phyloP scores from a whole-genome alignment of 2,888 invertebrate species.

The Muschampia plurimacula region DNA sequence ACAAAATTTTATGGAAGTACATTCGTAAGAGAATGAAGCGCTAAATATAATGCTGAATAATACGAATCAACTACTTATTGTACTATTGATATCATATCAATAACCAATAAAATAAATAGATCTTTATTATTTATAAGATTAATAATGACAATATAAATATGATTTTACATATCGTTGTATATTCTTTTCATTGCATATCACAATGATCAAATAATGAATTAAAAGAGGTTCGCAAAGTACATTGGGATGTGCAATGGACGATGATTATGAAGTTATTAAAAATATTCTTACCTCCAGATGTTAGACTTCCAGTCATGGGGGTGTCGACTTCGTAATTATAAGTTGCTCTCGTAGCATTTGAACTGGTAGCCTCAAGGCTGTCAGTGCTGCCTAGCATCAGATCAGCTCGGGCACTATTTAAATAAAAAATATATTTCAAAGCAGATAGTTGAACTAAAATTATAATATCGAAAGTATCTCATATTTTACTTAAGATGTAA shows the following conservation, averaged over 20 bases:
- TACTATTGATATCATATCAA: no score
- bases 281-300: conserved; percentile 85
- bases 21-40: neutral
- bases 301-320: conserved; percentile 94
- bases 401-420: conserved; percentile 75
- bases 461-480: no score
- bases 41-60: neutral
- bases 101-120: no score
- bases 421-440: conserved; percentile 4
- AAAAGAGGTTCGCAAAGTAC: neutral
- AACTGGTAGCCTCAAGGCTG: conserved; percentile 91
- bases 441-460: no score
- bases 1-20: neutral
- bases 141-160: neutral
- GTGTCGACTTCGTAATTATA: conserved; percentile 94
- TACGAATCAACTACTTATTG: neutral
- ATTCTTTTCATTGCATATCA: neutral
- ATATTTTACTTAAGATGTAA: neutral
- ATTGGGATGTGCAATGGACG: neutral
- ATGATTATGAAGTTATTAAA: neutral
- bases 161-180: neutral
- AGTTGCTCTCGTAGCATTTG: conserved; percentile 92
- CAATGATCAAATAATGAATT: neutral
- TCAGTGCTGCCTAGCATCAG: conserved; percentile 88
- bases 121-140: neutral